Base-by-base conservation (phyloP, 2,113 vertebrate genomes). In the Nerophis lumbriciformis region DNA sequence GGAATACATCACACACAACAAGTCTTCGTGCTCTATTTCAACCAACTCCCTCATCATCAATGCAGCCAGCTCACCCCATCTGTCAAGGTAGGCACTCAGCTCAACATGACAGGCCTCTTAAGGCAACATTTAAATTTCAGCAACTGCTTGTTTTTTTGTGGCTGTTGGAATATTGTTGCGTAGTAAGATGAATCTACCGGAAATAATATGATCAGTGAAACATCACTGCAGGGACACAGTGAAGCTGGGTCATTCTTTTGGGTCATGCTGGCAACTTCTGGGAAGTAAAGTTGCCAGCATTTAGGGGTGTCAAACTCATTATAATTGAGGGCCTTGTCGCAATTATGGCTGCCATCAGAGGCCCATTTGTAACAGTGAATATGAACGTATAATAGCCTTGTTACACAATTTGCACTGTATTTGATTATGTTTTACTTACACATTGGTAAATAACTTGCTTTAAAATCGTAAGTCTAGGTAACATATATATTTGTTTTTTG, bases 21-120 rank as follows among this genome's bases (percentile, higher is more conserved):
- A 53, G 60, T 62, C 69, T 77, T 71, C 2, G 60, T 21, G 59
- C 61, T 58, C 60, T 45, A 52, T 63, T 71, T 71, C 66, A 57
- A 61, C 53, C 57, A 73, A 77, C 71, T 62, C 63, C 55, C 53
- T 68, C 74, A 70, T 71, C 72, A 69, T 68, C 56, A 62, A 52
- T 66, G 66, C 62, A 76, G 67, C 53, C 48, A 48, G 56, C 53
- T 37, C 58, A 35, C 21, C 60, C 74, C 72, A 72, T 75, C 77
- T 80, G 79, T 79, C 70, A 71, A 61, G 65, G 67, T 69, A 42
- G 55, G 50, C 59, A 52, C 68, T 68, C 67, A 59, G 14, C 67
- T 42, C 71, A 80, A 81, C 63, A 65, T 79, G 84, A 83, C 80
- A 72, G 63, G 70, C 65, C 62, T 80, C 79, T 77, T 62, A 78